Conservation (phyloP, 2,113 vertebrate genomes). For the Struthio camelus region DNA sequence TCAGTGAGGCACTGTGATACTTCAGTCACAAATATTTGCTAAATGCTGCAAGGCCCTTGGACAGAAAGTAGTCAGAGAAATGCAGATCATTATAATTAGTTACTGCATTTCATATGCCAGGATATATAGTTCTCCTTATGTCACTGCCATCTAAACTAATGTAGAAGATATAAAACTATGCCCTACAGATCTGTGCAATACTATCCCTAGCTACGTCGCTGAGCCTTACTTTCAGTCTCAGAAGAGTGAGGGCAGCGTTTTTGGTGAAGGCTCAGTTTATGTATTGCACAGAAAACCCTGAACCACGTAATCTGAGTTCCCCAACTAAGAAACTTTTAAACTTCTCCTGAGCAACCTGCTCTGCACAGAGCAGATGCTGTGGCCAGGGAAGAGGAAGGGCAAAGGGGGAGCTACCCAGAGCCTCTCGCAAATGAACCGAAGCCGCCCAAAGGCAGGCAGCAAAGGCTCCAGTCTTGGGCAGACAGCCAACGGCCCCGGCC, state of each 20-base stretch:
- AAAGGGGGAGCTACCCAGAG: not conserved
- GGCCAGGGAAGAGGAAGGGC: not conserved
- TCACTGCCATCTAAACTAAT: not conserved
- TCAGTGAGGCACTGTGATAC: not conserved
- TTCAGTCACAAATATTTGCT: not conserved
- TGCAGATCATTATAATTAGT: not conserved
- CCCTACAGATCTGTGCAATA: rapidly evolving
- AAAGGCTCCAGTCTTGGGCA: not conserved
- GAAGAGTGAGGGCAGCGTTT: not conserved
- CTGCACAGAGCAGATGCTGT: not conserved
- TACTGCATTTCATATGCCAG: not conserved
- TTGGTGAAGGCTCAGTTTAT: not conserved
- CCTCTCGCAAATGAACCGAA: not conserved
- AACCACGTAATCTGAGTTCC: not conserved
- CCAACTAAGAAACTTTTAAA: not conserved
- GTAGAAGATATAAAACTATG: not conserved
- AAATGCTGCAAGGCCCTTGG: not conserved
- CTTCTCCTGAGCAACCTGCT: not conserved
- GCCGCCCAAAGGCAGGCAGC: not conserved
- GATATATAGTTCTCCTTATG: not conserved
- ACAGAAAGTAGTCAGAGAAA: not conserved
- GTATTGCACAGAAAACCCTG: not conserved
- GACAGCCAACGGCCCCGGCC: not conserved
- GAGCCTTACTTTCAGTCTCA: not conserved
- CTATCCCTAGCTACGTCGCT: not conserved